Conservation (phyloP, 1,140 invertebrate genomes). For the Eufriesea mexicana region DNA sequence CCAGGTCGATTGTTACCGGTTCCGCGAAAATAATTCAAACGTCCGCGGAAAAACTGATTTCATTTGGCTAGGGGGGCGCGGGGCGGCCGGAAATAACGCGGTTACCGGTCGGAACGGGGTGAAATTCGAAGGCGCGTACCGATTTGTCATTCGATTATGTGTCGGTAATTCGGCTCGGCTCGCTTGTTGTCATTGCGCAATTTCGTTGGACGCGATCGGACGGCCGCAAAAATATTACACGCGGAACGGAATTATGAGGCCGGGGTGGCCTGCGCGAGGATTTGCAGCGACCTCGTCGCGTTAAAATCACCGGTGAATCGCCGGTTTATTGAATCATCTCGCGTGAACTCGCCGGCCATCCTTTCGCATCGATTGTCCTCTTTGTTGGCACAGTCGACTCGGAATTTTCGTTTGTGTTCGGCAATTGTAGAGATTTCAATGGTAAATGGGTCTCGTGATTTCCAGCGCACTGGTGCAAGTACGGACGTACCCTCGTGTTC, state of each 20-base stretch:
- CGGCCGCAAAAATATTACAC: conserved; percentile 22
- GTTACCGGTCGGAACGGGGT: neutral
- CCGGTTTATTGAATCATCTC: neutral
- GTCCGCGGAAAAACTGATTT: conserved; percentile 21
- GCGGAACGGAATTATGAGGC: conserved; percentile 8
- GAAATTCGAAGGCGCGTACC: conserved; percentile 10
- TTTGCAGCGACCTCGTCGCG: neutral
- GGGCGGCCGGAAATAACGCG: conserved; percentile 2
- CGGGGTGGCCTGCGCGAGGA: neutral
- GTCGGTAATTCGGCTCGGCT: conserved; percentile 9
- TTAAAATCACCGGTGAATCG: neutral
- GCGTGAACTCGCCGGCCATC: neutral
- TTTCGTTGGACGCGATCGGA: conserved; percentile 10
- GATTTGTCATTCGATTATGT: conserved; percentile 45
- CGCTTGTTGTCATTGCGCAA: conserved; percentile 16
- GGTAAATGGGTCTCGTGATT: neutral
- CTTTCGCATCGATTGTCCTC: too few species aligned
- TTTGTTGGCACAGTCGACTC: neutral
- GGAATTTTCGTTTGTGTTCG: neutral
- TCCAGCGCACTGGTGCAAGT: neutral
- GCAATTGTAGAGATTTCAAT: neutral
- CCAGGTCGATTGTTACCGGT: neutral
- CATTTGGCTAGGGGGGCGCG: too few species aligned
- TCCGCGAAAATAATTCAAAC: conserved; percentile 3
- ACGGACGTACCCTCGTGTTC: too few species aligned